Evolutionary conservation across 2,113 vertebrate species (phyloP).

Genomic region (Colinus virginianus): DNA sequence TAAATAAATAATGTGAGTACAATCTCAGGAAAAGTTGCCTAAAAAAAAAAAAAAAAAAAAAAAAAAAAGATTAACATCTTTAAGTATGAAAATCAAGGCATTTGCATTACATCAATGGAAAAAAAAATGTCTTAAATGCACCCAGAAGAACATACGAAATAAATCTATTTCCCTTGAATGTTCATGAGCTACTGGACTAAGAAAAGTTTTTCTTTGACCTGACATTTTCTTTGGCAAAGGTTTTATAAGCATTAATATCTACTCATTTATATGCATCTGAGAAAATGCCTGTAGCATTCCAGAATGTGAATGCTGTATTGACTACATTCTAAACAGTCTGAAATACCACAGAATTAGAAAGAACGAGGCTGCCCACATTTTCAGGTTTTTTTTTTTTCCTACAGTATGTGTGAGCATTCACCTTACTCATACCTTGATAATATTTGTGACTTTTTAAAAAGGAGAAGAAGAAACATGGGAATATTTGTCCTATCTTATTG

Average conservation of each 20-base stretch:
- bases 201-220: constrained; percentile 11
- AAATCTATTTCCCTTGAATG: not conserved
- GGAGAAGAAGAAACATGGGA: not conserved
- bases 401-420: not conserved
- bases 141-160: not conserved
- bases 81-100: not conserved
- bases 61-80: not conserved
- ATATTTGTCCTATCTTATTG: not conserved
- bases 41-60: not conserved
- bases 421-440: not conserved
- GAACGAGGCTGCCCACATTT: not conserved
- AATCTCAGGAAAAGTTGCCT: constrained; percentile 14
- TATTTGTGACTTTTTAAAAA: not conserved
- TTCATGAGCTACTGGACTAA: not conserved
- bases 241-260: constrained; percentile 35
- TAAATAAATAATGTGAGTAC: constrained; percentile 34
- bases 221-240: constrained; percentile 35
- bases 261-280: constrained; percentile 18
- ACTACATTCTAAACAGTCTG: not conserved
- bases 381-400: constrained; percentile 26
- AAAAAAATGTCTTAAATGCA: not conserved
- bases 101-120: not conserved
- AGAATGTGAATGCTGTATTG: not conserved
- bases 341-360: constrained; percentile 13
- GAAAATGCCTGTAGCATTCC: not conserved